Evolutionary conservation across 2,888 invertebrate species (phyloP).

Genomic region (Gonocerus acuteangulatus): DNA sequence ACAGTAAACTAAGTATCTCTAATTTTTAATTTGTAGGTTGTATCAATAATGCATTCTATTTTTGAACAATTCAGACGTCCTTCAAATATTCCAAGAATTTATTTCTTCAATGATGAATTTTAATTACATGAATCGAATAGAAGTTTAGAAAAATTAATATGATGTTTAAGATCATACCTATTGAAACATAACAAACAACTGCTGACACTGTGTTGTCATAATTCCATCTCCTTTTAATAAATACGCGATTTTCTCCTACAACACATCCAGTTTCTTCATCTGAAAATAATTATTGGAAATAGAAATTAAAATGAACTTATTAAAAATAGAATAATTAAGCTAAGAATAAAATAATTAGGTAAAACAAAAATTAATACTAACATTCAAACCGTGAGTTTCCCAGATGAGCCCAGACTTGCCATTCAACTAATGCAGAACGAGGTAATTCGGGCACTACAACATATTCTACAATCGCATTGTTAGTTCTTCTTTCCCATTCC

Average conservation of each 20-base stretch:
- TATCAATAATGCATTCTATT: too few relatives aligned
- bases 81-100: too few relatives aligned
- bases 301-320: constrained; percentile 21
- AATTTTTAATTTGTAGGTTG: too few relatives aligned
- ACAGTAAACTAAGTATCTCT: too few relatives aligned
- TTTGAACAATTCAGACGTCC: too few relatives aligned
- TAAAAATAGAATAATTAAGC: constrained; percentile 7
- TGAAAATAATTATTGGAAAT: constrained; percentile 44
- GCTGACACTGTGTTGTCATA: constrained; percentile 81
- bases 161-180: constrained; percentile 51
- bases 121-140: too few relatives aligned
- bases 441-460: constrained; percentile 77
- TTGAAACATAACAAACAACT: constrained; percentile 73
- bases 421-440: constrained; percentile 72
- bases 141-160: too few relatives aligned
- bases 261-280: constrained; percentile 88
- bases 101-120: too few relatives aligned
- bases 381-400: constrained; percentile 83
- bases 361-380: constrained; percentile 46
- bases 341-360: too few relatives aligned
- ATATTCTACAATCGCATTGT: constrained; percentile 80
- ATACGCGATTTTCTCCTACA: constrained; percentile 70
- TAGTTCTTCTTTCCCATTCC: constrained; percentile 73
- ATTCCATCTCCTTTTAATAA: constrained; percentile 78
- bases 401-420: constrained; percentile 88